A percentile compares a stretch with the other conserved stretches of the same genome.
These are phyloP conservation scores for Limonius californicus DNA, from an alignment of 1,140 invertebrate species.

Conservation along the genomic window DNA sequence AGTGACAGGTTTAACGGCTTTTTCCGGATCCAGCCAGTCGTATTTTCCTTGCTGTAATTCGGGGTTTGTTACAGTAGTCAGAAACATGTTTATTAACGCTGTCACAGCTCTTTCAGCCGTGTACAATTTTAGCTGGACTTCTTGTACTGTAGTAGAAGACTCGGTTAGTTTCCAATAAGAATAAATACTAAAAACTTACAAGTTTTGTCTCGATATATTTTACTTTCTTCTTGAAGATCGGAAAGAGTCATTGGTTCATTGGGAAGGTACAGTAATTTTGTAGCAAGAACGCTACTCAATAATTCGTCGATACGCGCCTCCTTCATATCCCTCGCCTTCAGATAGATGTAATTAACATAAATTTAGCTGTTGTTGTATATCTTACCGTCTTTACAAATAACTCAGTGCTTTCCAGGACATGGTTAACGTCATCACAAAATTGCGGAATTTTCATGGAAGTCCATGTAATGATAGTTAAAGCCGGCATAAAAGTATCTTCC, in stretches of 20 bases:
- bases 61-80: conserved; percentile 55
- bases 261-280: conserved; percentile 21
- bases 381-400: neutral
- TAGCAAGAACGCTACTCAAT: conserved; percentile 61
- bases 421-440: conserved; percentile 57
- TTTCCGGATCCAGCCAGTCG: conserved; percentile 62
- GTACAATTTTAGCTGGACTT: conserved; percentile 57
- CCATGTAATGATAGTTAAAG: conserved; percentile 74
- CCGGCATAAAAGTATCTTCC: conserved; percentile 68
- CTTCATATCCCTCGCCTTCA: conserved; percentile 67
- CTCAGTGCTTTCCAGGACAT: conserved; percentile 57
- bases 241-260: too few relatives aligned
- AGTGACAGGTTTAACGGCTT: conserved; percentile 53
- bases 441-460: conserved; percentile 68
- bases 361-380: too few relatives aligned
- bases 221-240: too few relatives aligned
- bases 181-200: too few relatives aligned
- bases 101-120: conserved; percentile 63
- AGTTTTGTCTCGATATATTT: too few relatives aligned
- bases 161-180: too few relatives aligned
- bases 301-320: conserved; percentile 70
- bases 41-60: conserved; percentile 55
- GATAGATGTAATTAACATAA: neutral
- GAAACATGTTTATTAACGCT: conserved; percentile 67
- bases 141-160: too few relatives aligned